Evolutionary conservation across 2,113 vertebrate genomes (phyloP).

Genomic region (Corythoichthys intestinalis): DNA sequence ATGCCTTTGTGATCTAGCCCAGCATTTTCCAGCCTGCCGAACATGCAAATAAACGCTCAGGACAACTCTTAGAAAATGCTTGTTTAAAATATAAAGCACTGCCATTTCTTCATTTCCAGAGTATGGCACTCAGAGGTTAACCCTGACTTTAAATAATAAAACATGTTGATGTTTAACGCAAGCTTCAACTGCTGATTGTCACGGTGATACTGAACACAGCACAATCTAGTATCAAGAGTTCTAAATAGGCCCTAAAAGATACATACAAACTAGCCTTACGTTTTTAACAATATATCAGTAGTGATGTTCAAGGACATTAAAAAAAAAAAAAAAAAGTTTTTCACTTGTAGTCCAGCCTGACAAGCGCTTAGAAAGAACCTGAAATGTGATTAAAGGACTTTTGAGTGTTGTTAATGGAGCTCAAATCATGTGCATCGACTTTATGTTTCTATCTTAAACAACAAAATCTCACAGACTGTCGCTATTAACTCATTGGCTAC

Average conservation of each 20-base stretch:
- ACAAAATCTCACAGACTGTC: no score
- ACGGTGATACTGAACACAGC: slow-evolving; percentile 12
- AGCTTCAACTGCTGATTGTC: slow-evolving; percentile 39
- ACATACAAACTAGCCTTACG: slow-evolving; percentile 18
- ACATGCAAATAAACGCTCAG: background rate
- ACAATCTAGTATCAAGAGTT: slow-evolving; percentile 29
- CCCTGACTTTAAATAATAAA: background rate
- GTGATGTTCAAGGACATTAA: slow-evolving; percentile 1
- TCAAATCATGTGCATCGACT: background rate
- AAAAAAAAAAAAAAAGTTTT: slow-evolving; percentile 5
- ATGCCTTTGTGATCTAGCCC: background rate
- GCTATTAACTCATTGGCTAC: no score
- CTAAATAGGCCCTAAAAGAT: slow-evolving; percentile 5
- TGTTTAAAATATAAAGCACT: background rate
- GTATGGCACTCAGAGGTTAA: background rate
- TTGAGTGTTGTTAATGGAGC: background rate
- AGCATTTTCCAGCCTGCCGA: background rate
- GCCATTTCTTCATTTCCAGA: background rate
- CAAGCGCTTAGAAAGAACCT: background rate
- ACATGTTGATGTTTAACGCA: background rate
- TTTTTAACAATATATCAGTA: slow-evolving; percentile 17
- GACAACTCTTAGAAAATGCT: background rate
- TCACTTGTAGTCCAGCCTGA: slow-evolving; percentile 14
- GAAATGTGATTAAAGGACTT: background rate
- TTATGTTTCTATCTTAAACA: no score